A percentile compares a stretch with the other conserved stretches of the same genome.
These are phyloP conservation scores for Gyrodactylus bullatarudis DNA, from an alignment of 1,140 invertebrate genomes.

Conservation along the genomic window DNA sequence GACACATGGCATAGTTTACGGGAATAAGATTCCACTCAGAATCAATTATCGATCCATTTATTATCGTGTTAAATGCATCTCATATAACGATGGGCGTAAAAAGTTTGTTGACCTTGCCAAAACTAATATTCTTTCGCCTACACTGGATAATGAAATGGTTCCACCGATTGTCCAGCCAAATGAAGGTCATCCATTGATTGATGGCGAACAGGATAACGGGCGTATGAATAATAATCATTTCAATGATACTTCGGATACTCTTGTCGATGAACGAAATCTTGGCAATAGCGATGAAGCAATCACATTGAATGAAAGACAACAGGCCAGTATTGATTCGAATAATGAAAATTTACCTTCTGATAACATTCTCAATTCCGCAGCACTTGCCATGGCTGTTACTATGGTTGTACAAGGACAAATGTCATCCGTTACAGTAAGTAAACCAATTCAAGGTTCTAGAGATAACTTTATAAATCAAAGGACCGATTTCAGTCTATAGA, in stretches of 20 bases:
- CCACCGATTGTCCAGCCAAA: neutral
- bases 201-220: neutral
- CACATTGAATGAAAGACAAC: neutral
- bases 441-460: neutral
- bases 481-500: too few relatives aligned
- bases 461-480: neutral
- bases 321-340: neutral
- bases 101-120: neutral
- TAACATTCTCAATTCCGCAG: neutral
- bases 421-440: neutral
- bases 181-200: neutral
- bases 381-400: neutral
- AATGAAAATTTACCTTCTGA: neutral
- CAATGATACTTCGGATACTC: too few relatives aligned
- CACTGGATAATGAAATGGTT: neutral
- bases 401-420: neutral
- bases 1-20: neutral
- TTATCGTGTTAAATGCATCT: neutral
- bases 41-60: neutral
- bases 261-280: neutral
- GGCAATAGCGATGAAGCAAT: neutral
- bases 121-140: neutral
- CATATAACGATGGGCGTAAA: neutral
- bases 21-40: neutral
- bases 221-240: too few relatives aligned